These are phyloP conservation scores for Xanthorhoe spadicearia DNA, from an alignment of 2,888 invertebrate species.

Conservation along the genomic window DNA sequence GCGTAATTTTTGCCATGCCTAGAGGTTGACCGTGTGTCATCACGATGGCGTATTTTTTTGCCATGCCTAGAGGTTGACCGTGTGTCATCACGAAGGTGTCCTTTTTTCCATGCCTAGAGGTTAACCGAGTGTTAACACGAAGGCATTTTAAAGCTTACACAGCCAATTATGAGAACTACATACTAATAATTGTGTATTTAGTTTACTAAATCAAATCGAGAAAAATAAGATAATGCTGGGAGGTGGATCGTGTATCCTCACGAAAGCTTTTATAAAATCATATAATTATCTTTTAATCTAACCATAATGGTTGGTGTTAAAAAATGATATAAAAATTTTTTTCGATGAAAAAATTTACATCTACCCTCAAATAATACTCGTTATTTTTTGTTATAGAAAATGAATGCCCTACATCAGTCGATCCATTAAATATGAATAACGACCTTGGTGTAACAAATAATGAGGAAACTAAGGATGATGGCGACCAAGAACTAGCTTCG, in stretches of 20 bases:
- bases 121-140: conserved; percentile 3
- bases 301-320: background rate
- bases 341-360: background rate
- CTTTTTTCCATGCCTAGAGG: background rate
- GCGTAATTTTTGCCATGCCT: too few species aligned
- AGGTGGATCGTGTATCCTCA: background rate
- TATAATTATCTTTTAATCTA: background rate
- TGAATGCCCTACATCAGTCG: background rate
- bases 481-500: background rate
- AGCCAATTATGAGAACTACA: too few species aligned
- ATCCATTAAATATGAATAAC: background rate
- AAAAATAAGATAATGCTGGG: background rate
- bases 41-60: background rate
- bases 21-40: conserved; percentile 7
- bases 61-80: conserved; percentile 5
- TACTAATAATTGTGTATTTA: background rate
- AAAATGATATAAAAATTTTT: background rate
- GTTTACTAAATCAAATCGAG: background rate
- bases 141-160: background rate
- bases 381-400: background rate
- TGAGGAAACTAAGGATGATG: conserved; percentile 1
- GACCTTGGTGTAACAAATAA: background rate
- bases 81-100: conserved; percentile 6
- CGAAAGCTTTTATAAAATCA: background rate
- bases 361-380: background rate